phyloP scores from a whole-genome alignment of 1,140 invertebrate species.

The Nasonia vitripennis region DNA sequence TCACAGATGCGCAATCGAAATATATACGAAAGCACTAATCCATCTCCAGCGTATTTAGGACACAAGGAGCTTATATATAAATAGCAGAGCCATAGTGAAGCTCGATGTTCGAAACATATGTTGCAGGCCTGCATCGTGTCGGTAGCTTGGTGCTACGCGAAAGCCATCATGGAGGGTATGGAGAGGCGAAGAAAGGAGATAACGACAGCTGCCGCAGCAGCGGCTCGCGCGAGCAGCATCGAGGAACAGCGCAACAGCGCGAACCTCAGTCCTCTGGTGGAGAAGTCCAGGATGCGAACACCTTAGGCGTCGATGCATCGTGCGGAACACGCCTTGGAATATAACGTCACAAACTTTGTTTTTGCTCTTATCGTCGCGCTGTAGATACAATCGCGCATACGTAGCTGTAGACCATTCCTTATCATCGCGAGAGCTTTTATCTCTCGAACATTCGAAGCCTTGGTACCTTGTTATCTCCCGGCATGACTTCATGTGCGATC shows the following conservation, averaged over 20 bases:
- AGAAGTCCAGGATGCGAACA: not conserved
- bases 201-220: conserved; percentile 5
- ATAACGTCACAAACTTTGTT: not conserved
- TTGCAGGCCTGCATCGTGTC: conserved; percentile 56
- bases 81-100: too few relatives aligned
- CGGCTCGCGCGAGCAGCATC: not conserved
- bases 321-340: not conserved
- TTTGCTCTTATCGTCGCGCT: conserved; percentile 14
- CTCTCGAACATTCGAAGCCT: not conserved
- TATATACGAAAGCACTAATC: too few relatives aligned
- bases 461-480: not conserved
- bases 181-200: conserved; percentile 51
- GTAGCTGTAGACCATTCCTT: not conserved
- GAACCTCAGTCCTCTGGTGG: conserved; percentile 14
- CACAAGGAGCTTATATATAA: too few relatives aligned
- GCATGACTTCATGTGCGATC: not conserved
- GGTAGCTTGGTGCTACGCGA: conserved; percentile 55
- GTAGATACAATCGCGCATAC: not conserved
- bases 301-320: not conserved
- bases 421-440: not conserved
- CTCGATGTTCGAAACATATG: not conserved
- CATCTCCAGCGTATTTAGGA: too few relatives aligned
- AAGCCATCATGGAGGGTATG: conserved; percentile 53
- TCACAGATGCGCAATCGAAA: not conserved
- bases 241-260: not conserved